Evolutionary conservation across 92 coral and sea anemone species (phyloP), one percentile per base, ranked within the genome.

Genomic region (Paramuricea clavata): DNA sequence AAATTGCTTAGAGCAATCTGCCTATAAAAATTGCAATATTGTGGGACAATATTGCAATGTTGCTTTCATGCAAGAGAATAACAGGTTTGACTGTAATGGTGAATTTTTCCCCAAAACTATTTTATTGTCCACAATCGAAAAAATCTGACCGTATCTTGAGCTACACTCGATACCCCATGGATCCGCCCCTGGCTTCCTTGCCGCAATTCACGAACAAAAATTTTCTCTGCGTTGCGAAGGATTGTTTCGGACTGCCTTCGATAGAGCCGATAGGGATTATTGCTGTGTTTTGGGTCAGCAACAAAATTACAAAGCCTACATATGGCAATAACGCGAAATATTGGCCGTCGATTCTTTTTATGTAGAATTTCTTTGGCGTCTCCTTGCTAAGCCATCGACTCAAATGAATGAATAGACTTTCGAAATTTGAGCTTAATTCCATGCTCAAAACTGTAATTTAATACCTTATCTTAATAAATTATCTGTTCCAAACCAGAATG

Each of bases 251-350:
- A 10, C 62, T 54, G 62, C 3, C 26, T 54, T 13, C 62, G 62
- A 54, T 10, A 54, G 21, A 54, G 19, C n/a, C n/a, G n/a, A n/a
- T n/a, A n/a, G n/a, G n/a, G 44, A 54, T 13, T 54, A 3, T 54
- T 54, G 19, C 62, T 54, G 62, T 54, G 62, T 19, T 54, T 54
- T 21, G 62, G 62, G 62, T 54, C 62, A 54, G 62, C 3, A 54
- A 54, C 62, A 54, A 23, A 54, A 54, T 54, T 19, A 54, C 62
- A 54, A 21, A 54, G 62, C 17, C 62, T 54, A 19, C 62, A 54
- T 4, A 4, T 4, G 4, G 44, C n/a, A n/a, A n/a, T n/a, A n/a
- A 47, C 54, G 54, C 13, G 26, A 54, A 54, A 17, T 17, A 19
- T 13, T 19, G 23, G 25, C 62, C 62, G 11, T 9, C 6, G 26